A percentile compares a stretch with the other conserved stretches of the same genome.
Evolutionary conservation across 2,113 vertebrate species (phyloP).

Genomic region (Myotis yumanensis): DNA sequence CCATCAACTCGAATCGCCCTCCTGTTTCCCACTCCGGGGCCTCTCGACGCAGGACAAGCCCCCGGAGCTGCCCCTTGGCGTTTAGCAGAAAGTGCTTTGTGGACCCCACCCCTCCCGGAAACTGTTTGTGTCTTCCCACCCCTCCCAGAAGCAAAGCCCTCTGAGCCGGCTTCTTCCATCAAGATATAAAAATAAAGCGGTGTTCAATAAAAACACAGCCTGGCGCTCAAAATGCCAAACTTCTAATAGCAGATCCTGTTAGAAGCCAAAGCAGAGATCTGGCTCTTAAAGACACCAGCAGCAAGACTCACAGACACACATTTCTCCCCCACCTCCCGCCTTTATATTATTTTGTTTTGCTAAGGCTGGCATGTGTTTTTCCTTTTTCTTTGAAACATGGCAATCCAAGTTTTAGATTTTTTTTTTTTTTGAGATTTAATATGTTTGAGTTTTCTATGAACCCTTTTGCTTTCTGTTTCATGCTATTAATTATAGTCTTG

Average conservation of each 20-base stretch:
- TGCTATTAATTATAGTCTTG: slow-evolving; percentile 68
- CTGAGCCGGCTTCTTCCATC: slow-evolving; percentile 71
- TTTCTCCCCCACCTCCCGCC: neutral
- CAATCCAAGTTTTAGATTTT: slow-evolving; percentile 33
- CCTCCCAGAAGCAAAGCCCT: slow-evolving; percentile 63
- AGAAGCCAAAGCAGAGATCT: slow-evolving; percentile 60
- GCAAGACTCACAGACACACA: slow-evolving; percentile 65
- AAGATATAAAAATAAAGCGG: slow-evolving; percentile 59
- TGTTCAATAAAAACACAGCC: neutral
- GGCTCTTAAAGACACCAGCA: slow-evolving; percentile 57
- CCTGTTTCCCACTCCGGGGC: slow-evolving; percentile 9
- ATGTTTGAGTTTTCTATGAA: neutral
- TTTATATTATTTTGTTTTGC: neutral
- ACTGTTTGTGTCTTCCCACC: slow-evolving; percentile 70
- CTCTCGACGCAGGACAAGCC: slow-evolving; percentile 67
- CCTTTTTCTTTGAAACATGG: neutral
- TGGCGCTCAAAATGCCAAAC: slow-evolving; percentile 43
- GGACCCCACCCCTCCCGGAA: neutral
- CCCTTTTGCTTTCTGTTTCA: slow-evolving; percentile 67
- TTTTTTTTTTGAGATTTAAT: slow-evolving; percentile 45
- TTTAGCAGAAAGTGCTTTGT: slow-evolving; percentile 54
- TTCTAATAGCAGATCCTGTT: neutral
- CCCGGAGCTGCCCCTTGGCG: slow-evolving; percentile 17
- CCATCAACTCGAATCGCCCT: neutral
- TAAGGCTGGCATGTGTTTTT: neutral